phyloP scores from a whole-genome alignment of 2,113 vertebrate species.

The Hyla sarda region DNA sequence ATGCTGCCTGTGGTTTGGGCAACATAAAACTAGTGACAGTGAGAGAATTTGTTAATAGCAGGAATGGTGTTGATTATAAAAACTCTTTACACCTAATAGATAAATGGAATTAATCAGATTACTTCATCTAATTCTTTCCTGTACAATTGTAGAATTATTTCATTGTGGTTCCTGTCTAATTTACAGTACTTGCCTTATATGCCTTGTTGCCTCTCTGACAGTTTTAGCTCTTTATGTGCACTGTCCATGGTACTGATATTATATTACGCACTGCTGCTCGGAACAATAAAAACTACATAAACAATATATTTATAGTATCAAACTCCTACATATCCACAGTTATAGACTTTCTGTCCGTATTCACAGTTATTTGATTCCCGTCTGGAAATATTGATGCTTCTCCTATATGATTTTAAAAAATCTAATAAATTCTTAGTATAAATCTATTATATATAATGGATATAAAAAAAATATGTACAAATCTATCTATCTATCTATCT shows the following conservation, averaged over 20 bases:
- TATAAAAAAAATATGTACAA: too few species aligned
- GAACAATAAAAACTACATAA: constrained; percentile 7
- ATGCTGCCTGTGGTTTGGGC: too few species aligned
- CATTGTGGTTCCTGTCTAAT: background rate
- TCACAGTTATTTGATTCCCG: background rate
- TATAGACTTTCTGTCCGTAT: background rate
- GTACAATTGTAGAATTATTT: background rate
- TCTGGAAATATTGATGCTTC: background rate
- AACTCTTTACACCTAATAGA: too few species aligned
- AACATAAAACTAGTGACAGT: too few species aligned
- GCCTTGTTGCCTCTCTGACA: background rate
- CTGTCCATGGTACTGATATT: constrained; percentile 29
- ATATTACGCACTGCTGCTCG: background rate
- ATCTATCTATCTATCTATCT: too few species aligned
- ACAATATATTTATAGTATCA: background rate
- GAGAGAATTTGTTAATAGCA: too few species aligned
- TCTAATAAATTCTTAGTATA: too few species aligned
- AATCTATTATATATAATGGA: too few species aligned
- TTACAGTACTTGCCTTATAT: constrained; percentile 3
- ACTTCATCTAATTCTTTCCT: too few species aligned
- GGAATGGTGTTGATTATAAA: too few species aligned
- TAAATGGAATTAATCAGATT: too few species aligned
- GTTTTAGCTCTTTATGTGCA: background rate
- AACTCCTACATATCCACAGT: background rate
- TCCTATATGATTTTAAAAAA: background rate